Conservation (phyloP, 2,113 vertebrate species). For the Sialia sialis region DNA sequence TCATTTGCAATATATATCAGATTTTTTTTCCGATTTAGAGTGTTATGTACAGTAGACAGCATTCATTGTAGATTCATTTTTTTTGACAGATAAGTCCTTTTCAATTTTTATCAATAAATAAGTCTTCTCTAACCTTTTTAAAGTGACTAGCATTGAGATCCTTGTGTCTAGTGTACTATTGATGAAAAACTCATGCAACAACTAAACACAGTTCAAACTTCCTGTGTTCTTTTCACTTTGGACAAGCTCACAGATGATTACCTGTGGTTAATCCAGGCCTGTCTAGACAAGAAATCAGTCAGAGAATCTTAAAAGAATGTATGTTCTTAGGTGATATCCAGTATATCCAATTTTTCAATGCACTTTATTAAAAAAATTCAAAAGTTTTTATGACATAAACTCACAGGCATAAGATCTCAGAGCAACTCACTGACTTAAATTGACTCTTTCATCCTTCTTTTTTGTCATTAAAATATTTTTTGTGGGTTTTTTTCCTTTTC, state of each 20-base stretch:
- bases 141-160: background rate
- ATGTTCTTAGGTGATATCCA: background rate
- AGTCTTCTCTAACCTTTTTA: background rate
- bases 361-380: background rate
- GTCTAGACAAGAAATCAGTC: background rate
- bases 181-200: background rate
- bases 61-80: background rate
- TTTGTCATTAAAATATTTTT: background rate
- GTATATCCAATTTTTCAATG: background rate
- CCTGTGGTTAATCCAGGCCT: background rate
- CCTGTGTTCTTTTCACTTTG: background rate
- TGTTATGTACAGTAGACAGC: background rate
- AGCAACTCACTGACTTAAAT: background rate
- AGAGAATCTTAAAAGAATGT: background rate
- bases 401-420: background rate
- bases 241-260: slow-evolving; percentile 24
- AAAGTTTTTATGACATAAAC: background rate
- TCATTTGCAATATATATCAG: background rate
- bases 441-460: background rate
- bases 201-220: background rate
- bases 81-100: background rate
- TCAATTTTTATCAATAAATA: background rate
- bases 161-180: background rate
- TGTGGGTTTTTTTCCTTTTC: background rate
- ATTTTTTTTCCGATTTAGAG: background rate